Conservation (phyloP, 2,113 vertebrate genomes). For the Crocuta crocuta region DNA sequence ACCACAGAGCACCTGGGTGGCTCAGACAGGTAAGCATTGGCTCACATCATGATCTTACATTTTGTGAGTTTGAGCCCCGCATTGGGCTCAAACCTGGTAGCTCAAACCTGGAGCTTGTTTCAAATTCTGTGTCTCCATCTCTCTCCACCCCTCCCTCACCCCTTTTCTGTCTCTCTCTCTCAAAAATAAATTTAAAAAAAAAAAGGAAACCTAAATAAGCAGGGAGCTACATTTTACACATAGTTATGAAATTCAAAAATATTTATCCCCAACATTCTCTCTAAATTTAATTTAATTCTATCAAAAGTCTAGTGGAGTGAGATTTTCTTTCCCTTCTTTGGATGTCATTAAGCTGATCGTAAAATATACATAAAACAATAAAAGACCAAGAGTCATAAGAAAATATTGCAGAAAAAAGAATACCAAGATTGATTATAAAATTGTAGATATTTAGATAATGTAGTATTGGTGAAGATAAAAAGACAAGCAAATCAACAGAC, state of each 20-base stretch:
- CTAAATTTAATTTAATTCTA: neutral
- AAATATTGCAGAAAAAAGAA: neutral
- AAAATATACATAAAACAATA: conserved; percentile 29
- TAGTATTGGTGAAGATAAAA: neutral
- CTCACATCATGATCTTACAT: neutral
- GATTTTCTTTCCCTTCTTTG: neutral
- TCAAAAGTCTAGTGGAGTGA: neutral
- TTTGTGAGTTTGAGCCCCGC: neutral
- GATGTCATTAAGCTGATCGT: neutral
- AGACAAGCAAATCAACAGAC: neutral
- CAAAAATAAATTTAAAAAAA: neutral
- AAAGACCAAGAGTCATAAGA: neutral
- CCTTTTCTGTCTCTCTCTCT: neutral
- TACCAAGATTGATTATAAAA: neutral
- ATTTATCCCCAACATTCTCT: neutral
- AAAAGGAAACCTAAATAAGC: neutral
- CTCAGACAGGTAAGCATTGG: too few species aligned
- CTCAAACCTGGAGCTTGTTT: neutral
- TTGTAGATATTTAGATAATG: neutral
- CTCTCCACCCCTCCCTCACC: neutral
- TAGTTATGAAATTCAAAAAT: neutral
- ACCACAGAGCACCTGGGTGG: neutral
- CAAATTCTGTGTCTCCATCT: neutral
- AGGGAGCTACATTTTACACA: neutral
- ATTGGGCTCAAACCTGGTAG: too few species aligned